A percentile compares a stretch with the other conserved stretches of the same genome.
Evolutionary conservation across 2,113 vertebrate genomes (phyloP).

Genomic region (Solea solea): DNA sequence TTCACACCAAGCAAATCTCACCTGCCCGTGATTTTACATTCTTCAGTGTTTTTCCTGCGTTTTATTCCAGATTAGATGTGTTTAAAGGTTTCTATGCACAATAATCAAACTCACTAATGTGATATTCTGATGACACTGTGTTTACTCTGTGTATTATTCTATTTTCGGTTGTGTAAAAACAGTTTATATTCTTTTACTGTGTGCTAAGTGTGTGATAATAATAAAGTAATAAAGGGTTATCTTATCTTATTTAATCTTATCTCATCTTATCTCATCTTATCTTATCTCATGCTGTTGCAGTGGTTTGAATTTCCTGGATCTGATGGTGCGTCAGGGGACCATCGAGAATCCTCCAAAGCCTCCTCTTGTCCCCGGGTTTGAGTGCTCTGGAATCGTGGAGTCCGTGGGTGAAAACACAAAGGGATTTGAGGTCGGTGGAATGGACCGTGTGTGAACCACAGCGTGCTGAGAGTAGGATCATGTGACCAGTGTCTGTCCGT

Average conservation of each 20-base stretch:
- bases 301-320: constrained; percentile 96
- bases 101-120: not conserved
- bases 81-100: too few relatives aligned
- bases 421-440: constrained; percentile 91
- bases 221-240: not conserved
- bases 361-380: constrained; percentile 94
- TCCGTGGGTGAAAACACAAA: constrained; percentile 89
- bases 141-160: too few relatives aligned
- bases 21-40: too few relatives aligned
- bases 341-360: constrained; percentile 97
- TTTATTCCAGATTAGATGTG: not conserved
- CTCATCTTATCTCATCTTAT: too few relatives aligned
- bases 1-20: not conserved
- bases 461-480: not conserved
- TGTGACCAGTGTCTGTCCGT: not conserved
- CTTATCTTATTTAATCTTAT: not conserved
- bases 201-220: too few relatives aligned
- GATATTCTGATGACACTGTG: too few relatives aligned
- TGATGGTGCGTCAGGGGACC: constrained; percentile 98
- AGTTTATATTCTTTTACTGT: too few relatives aligned
- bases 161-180: too few relatives aligned
- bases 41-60: not conserved
- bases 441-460: not conserved
- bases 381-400: constrained; percentile 97
- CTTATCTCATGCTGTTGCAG: constrained; percentile 75